These are phyloP conservation scores for Thera obeliscata DNA, from an alignment of 2,888 invertebrate species.

Conservation along the genomic window DNA sequence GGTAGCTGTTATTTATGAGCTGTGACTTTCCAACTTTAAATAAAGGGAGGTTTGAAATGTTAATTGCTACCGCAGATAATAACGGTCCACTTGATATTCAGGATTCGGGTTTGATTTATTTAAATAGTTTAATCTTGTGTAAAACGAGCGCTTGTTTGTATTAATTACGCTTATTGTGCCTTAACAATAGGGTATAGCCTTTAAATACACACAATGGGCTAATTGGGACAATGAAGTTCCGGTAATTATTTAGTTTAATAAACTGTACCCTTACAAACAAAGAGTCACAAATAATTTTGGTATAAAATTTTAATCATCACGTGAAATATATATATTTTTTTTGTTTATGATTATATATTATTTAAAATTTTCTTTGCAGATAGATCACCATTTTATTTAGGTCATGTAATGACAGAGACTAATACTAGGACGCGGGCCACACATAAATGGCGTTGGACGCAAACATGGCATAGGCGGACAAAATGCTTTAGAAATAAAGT, in stretches of 20 bases:
- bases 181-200: constrained; percentile 10
- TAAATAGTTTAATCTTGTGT: constrained; percentile 37
- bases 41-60: constrained; percentile 34
- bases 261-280: background rate
- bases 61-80: constrained; percentile 35
- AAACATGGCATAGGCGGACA: too few species aligned
- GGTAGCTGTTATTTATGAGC: constrained; percentile 1
- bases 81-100: constrained; percentile 33
- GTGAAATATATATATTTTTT: too few species aligned
- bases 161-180: constrained; percentile 25
- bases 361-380: too few species aligned
- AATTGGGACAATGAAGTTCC: constrained; percentile 12
- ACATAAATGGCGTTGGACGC: too few species aligned
- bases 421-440: too few species aligned
- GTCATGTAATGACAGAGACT: too few species aligned
- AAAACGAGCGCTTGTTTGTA: constrained; percentile 28
- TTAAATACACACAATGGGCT: constrained; percentile 5
- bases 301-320: too few species aligned
- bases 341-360: too few species aligned
- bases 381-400: too few species aligned
- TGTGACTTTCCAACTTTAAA: constrained; percentile 11
- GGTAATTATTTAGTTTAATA: constrained; percentile 3
- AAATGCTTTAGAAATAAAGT: too few species aligned
- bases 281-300: background rate
- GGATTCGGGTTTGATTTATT: constrained; percentile 34